phyloP scores from a whole-genome alignment of 2,113 vertebrate genomes.

The Rhinoderma darwinii region DNA sequence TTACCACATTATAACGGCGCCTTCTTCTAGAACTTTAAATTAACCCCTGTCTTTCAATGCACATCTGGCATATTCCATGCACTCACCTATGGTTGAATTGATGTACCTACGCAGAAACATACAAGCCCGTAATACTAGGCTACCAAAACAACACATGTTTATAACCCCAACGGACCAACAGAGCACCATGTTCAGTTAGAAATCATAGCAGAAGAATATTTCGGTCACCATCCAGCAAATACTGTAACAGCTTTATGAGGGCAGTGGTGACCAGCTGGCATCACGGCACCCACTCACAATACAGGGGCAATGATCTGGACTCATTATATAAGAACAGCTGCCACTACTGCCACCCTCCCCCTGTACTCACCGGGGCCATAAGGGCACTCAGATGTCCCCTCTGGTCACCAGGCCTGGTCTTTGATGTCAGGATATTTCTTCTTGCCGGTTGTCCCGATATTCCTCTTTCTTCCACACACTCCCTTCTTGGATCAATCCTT shows the following conservation, averaged over 20 bases:
- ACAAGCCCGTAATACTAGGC: neutral
- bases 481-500: neutral
- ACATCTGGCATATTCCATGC: neutral
- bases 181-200: neutral
- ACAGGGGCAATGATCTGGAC: constrained; percentile 1
- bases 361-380: constrained; percentile 22
- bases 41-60: too few relatives aligned
- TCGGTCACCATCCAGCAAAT: neutral
- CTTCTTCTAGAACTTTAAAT: too few relatives aligned
- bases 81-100: too few relatives aligned
- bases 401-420: constrained; percentile 24
- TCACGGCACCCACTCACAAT: neutral
- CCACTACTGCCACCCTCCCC: neutral
- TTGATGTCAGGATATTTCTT: neutral
- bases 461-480: neutral
- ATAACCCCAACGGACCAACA: neutral
- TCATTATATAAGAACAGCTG: constrained; percentile 30
- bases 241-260: neutral
- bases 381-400: neutral
- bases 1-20: neutral
- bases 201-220: neutral
- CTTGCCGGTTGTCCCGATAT: neutral
- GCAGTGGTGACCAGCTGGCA: neutral
- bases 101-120: too few relatives aligned
- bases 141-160: neutral